Evolutionary conservation across 2,113 vertebrate genomes (phyloP).

Genomic region (Osmerus eperlanus): DNA sequence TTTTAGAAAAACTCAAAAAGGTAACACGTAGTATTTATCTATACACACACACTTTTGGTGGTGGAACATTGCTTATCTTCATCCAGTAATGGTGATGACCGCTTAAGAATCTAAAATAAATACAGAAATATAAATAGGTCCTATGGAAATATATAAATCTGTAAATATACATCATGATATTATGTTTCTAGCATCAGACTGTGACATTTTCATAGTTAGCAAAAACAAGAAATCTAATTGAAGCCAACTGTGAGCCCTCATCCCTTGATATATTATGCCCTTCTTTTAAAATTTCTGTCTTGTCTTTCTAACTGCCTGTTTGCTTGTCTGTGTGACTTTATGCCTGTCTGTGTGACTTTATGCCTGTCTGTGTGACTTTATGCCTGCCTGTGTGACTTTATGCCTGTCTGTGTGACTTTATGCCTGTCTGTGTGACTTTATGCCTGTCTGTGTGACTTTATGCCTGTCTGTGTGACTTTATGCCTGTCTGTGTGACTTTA

Average conservation of each 20-base stretch:
- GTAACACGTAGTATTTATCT: constrained; percentile 44
- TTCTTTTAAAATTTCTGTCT: background rate
- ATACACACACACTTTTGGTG: constrained; percentile 58
- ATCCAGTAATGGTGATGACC: constrained; percentile 46
- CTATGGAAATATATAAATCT: constrained; percentile 66
- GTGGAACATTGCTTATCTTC: constrained; percentile 60
- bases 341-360: too few species aligned
- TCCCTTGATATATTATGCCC: constrained; percentile 24
- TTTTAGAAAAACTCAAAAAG: constrained; percentile 53
- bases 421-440: too few species aligned
- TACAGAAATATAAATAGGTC: constrained; percentile 66
- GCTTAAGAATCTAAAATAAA: constrained; percentile 64
- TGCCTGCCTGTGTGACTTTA: too few species aligned
- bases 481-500: too few species aligned
- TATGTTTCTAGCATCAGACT: constrained; percentile 55
- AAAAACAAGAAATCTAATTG: constrained; percentile 49
- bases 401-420: too few species aligned
- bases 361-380: too few species aligned
- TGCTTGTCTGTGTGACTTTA: too few species aligned
- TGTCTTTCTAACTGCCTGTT: too few species aligned
- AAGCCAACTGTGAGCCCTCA: constrained; percentile 44
- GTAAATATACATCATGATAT: constrained; percentile 40
- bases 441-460: too few species aligned
- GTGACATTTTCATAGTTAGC: constrained; percentile 51
- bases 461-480: too few species aligned